Conservation (phyloP, 1,140 invertebrate species). For the Hylyphantes graminicola region DNA sequence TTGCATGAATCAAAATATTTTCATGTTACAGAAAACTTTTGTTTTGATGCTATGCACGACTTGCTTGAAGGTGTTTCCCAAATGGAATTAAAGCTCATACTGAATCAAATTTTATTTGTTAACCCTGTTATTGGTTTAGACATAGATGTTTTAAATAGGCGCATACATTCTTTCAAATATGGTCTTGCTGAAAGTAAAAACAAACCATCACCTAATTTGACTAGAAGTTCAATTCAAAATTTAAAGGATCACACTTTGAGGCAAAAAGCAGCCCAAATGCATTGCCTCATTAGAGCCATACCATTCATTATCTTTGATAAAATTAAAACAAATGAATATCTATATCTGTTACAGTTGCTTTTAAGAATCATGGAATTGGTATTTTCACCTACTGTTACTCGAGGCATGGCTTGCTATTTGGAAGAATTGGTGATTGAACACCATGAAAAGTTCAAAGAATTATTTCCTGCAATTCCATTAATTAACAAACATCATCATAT, state of each 20-base stretch:
- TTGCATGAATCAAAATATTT: conserved; percentile 8
- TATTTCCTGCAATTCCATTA: conserved; percentile 5
- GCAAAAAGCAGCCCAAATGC: conserved; percentile 16
- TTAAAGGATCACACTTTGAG: conserved; percentile 12
- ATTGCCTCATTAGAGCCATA: neutral
- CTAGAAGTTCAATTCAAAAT: neutral
- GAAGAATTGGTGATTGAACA: conserved; percentile 3
- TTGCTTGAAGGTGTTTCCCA: conserved; percentile 10
- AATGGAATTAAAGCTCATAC: conserved; percentile 15
- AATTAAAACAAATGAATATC: neutral
- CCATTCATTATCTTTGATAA: conserved; percentile 8
- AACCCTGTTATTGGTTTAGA: neutral
- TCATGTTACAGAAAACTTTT: conserved; percentile 10
- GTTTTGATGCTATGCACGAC: conserved; percentile 21
- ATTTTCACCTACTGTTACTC: neutral
- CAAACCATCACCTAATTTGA: conserved; percentile 17
- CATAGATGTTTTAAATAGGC: neutral
- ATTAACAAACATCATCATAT: conserved; percentile 32
- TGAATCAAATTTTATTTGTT: conserved; percentile 11
- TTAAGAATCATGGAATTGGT: conserved; percentile 16
- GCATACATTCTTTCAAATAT: conserved; percentile 25
- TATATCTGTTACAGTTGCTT: neutral
- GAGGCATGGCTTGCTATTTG: neutral
- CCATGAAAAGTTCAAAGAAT: conserved; percentile 1
- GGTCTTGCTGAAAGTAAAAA: conserved; percentile 11